These are phyloP conservation scores for Eudemis profundana DNA, from an alignment of 2,888 invertebrate genomes.

Conservation along the genomic window DNA sequence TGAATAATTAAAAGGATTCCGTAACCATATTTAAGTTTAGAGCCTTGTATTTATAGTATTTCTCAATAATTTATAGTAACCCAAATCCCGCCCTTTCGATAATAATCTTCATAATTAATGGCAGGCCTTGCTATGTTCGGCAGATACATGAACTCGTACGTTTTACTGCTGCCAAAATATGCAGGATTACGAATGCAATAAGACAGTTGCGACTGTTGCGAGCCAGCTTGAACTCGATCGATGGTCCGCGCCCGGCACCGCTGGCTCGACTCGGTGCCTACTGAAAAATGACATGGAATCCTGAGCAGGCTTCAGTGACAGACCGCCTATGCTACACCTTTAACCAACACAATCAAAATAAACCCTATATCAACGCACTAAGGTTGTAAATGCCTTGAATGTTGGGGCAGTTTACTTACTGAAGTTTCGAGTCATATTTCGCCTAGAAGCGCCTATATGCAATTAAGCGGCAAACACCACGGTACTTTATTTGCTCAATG, in stretches of 20 bases:
- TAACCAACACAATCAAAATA: not conserved
- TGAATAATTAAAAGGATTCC: too few species aligned
- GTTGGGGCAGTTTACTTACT: not conserved
- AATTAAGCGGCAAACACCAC: conserved; percentile 19
- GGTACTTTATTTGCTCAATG: conserved; percentile 9
- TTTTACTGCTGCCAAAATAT: conserved; percentile 35
- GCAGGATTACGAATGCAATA: conserved; percentile 55
- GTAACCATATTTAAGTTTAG: too few species aligned
- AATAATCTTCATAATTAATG: conserved; percentile 1
- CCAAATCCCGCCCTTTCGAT: not conserved
- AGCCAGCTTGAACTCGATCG: conserved; percentile 76
- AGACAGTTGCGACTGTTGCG: conserved; percentile 48
- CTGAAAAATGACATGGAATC: conserved; percentile 63
- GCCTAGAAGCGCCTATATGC: conserved; percentile 18
- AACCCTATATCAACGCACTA: not conserved
- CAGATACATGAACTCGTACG: conserved; percentile 28
- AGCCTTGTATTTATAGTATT: too few species aligned
- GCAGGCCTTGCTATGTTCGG: conserved; percentile 1
- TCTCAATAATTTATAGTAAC: conserved; percentile 15
- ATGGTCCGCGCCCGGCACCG: conserved; percentile 76
- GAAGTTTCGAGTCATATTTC: not conserved
- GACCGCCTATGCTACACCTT: not conserved
- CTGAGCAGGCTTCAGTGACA: conserved; percentile 20
- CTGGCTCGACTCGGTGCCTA: conserved; percentile 51
- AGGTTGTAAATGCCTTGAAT: not conserved